phyloP scores from a whole-genome alignment of 2,888 invertebrate genomes.

The Embidobia sp. region DNA sequence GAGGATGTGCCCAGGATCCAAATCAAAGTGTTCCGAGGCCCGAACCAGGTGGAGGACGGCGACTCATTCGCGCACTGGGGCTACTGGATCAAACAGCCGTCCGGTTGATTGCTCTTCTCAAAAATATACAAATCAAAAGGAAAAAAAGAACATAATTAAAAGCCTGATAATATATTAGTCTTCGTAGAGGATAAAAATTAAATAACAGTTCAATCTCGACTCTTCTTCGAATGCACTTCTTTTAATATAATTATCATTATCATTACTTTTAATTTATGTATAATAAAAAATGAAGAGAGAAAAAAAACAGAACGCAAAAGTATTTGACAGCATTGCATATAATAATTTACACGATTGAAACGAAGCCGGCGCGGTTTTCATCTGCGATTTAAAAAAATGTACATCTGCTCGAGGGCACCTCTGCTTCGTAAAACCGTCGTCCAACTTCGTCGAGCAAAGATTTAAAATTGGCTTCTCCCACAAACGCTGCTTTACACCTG shows the following conservation, averaged over 20 bases:
- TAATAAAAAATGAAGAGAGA: not conserved
- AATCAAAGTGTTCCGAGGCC: slow-evolving; percentile 79
- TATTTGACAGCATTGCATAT: too few species aligned
- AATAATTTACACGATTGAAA: too few species aligned
- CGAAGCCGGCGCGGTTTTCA: too few species aligned
- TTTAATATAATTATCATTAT: slow-evolving; percentile 21
- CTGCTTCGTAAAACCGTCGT: too few species aligned
- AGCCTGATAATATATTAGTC: slow-evolving; percentile 28
- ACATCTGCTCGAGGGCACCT: too few species aligned
- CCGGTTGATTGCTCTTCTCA: slow-evolving; percentile 38
- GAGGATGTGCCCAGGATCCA: slow-evolving; percentile 74
- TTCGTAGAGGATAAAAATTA: slow-evolving; percentile 27
- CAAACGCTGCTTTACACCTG: too few species aligned
- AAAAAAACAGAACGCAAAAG: too few species aligned
- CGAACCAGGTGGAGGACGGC: slow-evolving; percentile 72
- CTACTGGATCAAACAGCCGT: slow-evolving; percentile 78
- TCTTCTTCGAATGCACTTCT: slow-evolving; percentile 4
- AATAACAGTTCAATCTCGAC: slow-evolving; percentile 35
- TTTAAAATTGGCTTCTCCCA: too few species aligned
- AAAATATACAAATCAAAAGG: slow-evolving; percentile 1
- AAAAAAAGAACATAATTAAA: not conserved
- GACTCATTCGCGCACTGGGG: slow-evolving; percentile 77
- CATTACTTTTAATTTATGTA: not conserved
- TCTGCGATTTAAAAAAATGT: too few species aligned
- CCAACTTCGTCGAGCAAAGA: too few species aligned